A percentile compares a stretch with the other conserved stretches of the same genome.
Conservation (phyloP, 2,888 invertebrate genomes). For the Cheilosia scutellata region DNA sequence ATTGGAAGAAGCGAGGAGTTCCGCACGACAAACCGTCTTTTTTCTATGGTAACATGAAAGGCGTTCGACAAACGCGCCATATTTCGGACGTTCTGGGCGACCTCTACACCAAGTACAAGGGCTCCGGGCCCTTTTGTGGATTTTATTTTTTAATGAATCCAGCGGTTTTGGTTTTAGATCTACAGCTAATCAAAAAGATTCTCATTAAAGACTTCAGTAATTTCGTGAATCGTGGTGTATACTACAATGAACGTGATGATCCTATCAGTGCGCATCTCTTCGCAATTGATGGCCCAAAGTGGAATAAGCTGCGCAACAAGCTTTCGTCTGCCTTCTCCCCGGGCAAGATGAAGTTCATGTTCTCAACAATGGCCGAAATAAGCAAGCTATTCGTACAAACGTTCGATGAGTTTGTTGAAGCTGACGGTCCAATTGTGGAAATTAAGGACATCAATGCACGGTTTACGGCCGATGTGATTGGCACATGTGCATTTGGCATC, state of each 20-base stretch:
- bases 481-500: slow-evolving; percentile 84
- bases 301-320: neutral
- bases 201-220: slow-evolving; percentile 4
- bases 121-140: neutral
- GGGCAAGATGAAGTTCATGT: slow-evolving; percentile 11
- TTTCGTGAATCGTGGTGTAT: neutral
- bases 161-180: neutral
- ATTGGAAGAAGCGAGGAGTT: slow-evolving; percentile 23
- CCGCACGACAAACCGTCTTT: slow-evolving; percentile 12
- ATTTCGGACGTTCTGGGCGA: neutral
- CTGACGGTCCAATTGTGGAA: slow-evolving; percentile 78
- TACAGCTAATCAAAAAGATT: neutral
- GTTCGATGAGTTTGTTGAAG: neutral
- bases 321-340: neutral
- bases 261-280: slow-evolving; percentile 1
- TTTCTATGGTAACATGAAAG: slow-evolving; percentile 2
- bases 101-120: slow-evolving; percentile 3
- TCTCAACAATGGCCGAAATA: neutral
- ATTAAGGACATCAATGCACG: slow-evolving; percentile 83
- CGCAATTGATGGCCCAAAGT: neutral
- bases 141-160: neutral
- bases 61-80: neutral
- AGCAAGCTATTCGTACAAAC: neutral
- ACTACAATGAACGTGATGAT: slow-evolving; percentile 1
- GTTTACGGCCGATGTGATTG: slow-evolving; percentile 85